Evolutionary conservation across 2,113 vertebrate genomes (phyloP), one percentile per base, ranked within the genome.

Genomic region (Beaufortia kweichowensis): DNA sequence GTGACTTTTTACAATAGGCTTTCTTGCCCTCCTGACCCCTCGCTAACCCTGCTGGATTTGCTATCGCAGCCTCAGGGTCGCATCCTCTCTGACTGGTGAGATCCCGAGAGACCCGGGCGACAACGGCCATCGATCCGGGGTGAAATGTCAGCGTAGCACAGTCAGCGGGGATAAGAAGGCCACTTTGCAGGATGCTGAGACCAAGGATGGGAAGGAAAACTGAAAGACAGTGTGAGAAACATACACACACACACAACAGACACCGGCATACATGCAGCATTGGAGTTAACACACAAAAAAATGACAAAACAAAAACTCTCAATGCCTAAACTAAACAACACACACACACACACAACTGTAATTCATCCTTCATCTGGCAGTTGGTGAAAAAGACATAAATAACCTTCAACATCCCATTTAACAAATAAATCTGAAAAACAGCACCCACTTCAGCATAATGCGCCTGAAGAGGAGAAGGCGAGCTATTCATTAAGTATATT

Each of bases 131-230:
- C 77, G 82, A 85, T 85, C 88, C 72, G 76, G 79, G 75, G 69
- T 68, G 85, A 79, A 48, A 66, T 76, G 83, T 81, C 81, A 75
- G 61, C 78, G 79, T 79, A 75, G 81, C 65, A 77, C 35, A 79
- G 64, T 71, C 64, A 82, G 65, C 80, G 65, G 39, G 46, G 72
- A 82, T 79, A 82, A 81, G 69, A 35, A 55, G 65, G 46, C 73
- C 81, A 86, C 84, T 85, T 83, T 76, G 65, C 83, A 81, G 79
- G 60, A 67, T 84, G 31, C 66, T 65, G 79, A 78, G 75, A 63
- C 81, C 83, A 83, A 29, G 69, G 17, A 83, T 35, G 19, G 28
- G n/a, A 64, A 35, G 21, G 53, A 33, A 50, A 81, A 66, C n/a
- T 78, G 73, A 3, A 69, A 56, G 53, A 56, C 53, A 31, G 19